These are phyloP conservation scores for Nesogale talazaci DNA, from an alignment of 2,113 vertebrate species.

Conservation along the genomic window DNA sequence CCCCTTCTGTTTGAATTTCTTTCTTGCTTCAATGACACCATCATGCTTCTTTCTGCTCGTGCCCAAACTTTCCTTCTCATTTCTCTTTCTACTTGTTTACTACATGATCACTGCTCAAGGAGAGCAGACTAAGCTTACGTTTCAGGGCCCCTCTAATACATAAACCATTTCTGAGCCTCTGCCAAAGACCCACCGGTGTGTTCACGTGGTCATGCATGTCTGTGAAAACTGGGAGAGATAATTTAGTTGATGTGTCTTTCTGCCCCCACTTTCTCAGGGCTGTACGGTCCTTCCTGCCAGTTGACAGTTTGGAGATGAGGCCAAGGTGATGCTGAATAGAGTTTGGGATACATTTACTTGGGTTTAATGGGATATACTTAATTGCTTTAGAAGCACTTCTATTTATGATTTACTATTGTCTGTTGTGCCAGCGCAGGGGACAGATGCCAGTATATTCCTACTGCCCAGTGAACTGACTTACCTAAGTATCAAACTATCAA, in stretches of 20 bases:
- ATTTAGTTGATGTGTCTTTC: neutral
- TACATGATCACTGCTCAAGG: neutral
- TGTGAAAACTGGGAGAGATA: neutral
- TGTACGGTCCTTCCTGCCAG: neutral
- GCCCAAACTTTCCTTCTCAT: neutral
- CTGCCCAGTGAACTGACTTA: neutral
- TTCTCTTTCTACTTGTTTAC: neutral
- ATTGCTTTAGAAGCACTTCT: neutral
- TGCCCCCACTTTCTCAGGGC: neutral
- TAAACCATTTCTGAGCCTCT: neutral
- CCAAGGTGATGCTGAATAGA: neutral
- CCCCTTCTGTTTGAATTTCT: constrained; percentile 18
- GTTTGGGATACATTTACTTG: constrained; percentile 7
- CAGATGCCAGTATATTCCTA: neutral
- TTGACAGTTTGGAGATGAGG: neutral
- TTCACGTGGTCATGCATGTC: neutral
- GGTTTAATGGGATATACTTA: neutral
- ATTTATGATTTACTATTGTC: neutral
- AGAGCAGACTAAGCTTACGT: neutral
- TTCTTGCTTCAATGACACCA: neutral
- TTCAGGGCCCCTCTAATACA: neutral
- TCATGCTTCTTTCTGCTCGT: neutral
- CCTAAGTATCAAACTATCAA: neutral
- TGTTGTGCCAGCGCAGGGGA: neutral
- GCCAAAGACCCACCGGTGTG: neutral